Evolutionary conservation across 37 sponge, comb jelly and placozoan species (phyloP).

Genomic region (Axinella damicornis): DNA sequence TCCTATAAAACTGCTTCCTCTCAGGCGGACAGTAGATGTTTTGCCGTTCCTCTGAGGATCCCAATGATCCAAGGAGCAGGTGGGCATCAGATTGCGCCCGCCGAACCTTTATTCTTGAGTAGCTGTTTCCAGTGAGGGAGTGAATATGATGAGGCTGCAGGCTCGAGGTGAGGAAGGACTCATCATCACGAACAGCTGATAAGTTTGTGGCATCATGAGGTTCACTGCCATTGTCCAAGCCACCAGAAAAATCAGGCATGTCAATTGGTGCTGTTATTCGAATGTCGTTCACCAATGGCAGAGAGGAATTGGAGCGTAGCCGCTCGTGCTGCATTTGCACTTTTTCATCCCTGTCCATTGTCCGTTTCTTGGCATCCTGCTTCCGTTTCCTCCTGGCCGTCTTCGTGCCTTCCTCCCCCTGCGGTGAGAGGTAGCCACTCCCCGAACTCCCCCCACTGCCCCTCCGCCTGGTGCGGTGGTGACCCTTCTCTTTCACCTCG

Average conservation of each 20-base stretch:
- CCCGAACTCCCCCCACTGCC: background rate
- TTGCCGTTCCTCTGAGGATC: background rate
- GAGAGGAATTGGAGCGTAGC: background rate
- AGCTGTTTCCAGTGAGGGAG: background rate
- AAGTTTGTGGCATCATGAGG: too few relatives aligned
- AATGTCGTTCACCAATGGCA: too few relatives aligned
- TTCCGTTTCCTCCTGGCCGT: conserved; percentile 9
- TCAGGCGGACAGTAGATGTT: conserved; percentile 46
- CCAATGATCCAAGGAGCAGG: background rate
- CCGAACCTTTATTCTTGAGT: background rate
- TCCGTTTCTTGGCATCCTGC: background rate
- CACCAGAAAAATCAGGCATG: too few relatives aligned
- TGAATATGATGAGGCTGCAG: background rate
- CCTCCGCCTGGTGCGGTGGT: background rate
- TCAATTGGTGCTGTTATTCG: too few relatives aligned
- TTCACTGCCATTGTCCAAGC: too few relatives aligned
- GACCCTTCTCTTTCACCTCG: conserved; percentile 8
- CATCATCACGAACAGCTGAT: too few relatives aligned
- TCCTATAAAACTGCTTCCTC: conserved; percentile 60
- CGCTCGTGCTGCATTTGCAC: background rate
- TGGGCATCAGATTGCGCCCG: conserved; percentile 39
- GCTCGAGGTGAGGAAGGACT: too few relatives aligned
- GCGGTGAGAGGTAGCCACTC: background rate
- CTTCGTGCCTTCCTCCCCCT: conserved; percentile 1
- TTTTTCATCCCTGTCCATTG: conserved; percentile 38